Evolutionary conservation across 2,888 invertebrate genomes (phyloP).

Genomic region (Teleiodes luculella): DNA sequence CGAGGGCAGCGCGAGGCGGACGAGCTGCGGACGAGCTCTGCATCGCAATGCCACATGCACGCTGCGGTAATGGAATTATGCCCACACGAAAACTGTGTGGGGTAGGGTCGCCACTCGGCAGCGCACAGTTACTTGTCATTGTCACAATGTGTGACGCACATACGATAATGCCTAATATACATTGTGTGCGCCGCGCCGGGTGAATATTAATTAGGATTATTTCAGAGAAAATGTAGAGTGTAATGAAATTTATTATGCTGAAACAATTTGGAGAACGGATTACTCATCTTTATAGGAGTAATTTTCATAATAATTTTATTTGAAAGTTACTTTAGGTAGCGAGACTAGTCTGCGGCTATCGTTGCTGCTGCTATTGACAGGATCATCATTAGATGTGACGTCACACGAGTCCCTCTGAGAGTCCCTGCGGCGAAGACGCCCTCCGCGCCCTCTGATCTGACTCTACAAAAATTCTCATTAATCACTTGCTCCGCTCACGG

Average conservation of each 20-base stretch:
- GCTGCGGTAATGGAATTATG: slow-evolving; percentile 4
- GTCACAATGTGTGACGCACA: too few species aligned
- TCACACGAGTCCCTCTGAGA: not conserved
- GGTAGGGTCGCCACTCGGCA: not conserved
- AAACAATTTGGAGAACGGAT: too few species aligned
- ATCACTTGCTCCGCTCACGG: not conserved
- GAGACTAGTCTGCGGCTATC: too few species aligned
- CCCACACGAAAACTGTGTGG: slow-evolving; percentile 3
- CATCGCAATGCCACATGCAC: slow-evolving; percentile 2
- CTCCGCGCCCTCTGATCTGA: not conserved
- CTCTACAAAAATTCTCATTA: not conserved
- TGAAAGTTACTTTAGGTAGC: too few species aligned
- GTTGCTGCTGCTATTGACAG: too few species aligned
- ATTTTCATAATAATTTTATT: too few species aligned
- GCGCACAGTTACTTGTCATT: not conserved
- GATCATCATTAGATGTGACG: too few species aligned
- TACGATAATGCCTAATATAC: not conserved
- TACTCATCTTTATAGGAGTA: too few species aligned
- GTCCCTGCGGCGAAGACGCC: not conserved
- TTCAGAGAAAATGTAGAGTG: not conserved
- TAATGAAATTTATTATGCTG: not conserved
- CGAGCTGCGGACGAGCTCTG: too few species aligned
- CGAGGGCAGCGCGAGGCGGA: not conserved
- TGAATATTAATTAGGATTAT: not conserved
- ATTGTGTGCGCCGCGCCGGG: not conserved